Evolutionary conservation across 2,797 vertebrate genomes (phyloP), one percentile per base, ranked within the genome.

Genomic region (Vultur gryphus): DNA sequence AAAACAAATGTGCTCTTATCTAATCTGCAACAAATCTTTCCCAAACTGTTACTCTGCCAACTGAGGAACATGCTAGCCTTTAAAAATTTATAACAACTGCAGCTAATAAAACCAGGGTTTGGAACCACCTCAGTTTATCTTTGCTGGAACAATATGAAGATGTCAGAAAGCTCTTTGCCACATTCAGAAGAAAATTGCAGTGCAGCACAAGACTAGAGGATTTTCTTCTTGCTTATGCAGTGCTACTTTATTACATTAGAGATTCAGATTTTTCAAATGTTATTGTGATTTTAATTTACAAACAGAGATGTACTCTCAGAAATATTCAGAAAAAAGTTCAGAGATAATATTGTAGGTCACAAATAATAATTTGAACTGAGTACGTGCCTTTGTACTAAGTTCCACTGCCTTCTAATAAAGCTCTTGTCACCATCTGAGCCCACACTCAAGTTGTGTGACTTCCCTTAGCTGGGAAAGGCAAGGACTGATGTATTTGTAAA

Each of bases 71-170:
- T 37, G 44, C 46, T 59, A 83, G 39, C 58, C 82, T 91, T 93
- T 90, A 80, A 97, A 97, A 97, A 96, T 87, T 87, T 92, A 95
- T 93, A 96, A 92, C 90, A 91, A 85, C 80, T 70, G 81, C 82
- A 96, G 94, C 90, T 95, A 96, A 92, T 96, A 97, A 97, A 97
- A 94, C 87, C 69, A 76, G 75, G 70, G 92, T 83, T 91, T 95
- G 95, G 93, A 97, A 97, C 52, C 25, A 77, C 92, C 89, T 94
- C 89, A 16, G 95, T 97, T 97, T 83, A 76, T 94, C 90, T 95
- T 96, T 94, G 84, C 83, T 84, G 89, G 89, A 96, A 91, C 71
- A 92, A 65, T 83, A 95, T 70, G 87, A 96, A 97, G 95, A 96
- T 70, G 76, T 96, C 86, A 95, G 70, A 52, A 48, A 87, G 82